Base-by-base conservation (phyloP, 2,888 invertebrate species). In the Melinaea marsaeus region DNA sequence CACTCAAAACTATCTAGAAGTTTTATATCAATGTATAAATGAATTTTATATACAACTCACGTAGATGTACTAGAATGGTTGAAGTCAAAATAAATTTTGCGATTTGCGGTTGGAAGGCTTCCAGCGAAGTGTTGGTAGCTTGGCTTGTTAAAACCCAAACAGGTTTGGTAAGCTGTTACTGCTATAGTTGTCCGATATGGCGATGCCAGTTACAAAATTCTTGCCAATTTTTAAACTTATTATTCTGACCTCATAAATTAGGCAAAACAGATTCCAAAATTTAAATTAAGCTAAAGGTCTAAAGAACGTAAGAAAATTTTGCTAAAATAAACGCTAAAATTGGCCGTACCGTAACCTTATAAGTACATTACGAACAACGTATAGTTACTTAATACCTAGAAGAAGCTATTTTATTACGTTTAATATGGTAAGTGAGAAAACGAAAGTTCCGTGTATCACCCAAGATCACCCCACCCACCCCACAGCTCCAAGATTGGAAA, bases 21-120 rank as follows among this genome's bases (percentile, higher is more conserved):
- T 45, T 51, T 55, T 55, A 47, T 13, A 59, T 11, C 45, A 32
- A 46, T 48, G 56, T 60, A 58, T 51, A 37, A 65, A 71, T 79
- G 79, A 76, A 83, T 84, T 86, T 83, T 80, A 81, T 86, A 86
- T 74, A 79, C 86, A 66, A 71, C 56, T 76, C 88, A 87, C 88
- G 88, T 88, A 85, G 79, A 83, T 84, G 82, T 83, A 83, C 82
- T 83, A 81, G 83, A 75, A 78, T 78, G 80, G 80, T 74, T 83
- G 86, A 86, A 84, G 85, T 86, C 85, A 51, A 84, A 88, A 89
- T 88, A 88, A 86, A 88, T 88, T 86, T 77, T 78, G 75, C 85
- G 86, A 86, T 88, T 87, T 88, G 87, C 81, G 88, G 87, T 86
- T 89, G 88, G 88, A 88, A 83, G 72, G 79, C 77, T 85, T 89